These are phyloP conservation scores for Brenthis ino DNA, from an alignment of 2,888 invertebrate genomes.

Conservation along the genomic window DNA sequence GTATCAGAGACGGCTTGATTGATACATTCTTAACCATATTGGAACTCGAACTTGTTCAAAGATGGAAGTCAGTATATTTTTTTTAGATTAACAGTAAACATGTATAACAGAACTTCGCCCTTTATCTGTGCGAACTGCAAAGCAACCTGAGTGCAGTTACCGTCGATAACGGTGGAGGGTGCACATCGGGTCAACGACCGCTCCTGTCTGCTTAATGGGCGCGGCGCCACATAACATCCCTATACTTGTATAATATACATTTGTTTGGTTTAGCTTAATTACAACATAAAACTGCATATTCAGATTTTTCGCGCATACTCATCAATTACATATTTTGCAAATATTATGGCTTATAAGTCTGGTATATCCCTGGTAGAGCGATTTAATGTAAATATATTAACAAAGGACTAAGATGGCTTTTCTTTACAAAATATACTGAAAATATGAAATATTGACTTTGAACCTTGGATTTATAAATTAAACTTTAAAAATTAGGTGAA, in stretches of 20 bases:
- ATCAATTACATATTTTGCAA: too few relatives aligned
- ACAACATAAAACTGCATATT: not conserved
- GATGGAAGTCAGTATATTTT: conserved; percentile 14
- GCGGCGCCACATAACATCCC: conserved; percentile 43
- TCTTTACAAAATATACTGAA: too few relatives aligned
- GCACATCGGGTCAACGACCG: conserved; percentile 67
- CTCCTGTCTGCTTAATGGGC: conserved; percentile 56
- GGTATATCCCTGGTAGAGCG: too few relatives aligned
- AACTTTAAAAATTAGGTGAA: too few relatives aligned
- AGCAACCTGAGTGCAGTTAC: conserved; percentile 65
- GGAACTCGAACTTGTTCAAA: conserved; percentile 12
- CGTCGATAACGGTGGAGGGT: conserved; percentile 76
- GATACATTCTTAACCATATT: conserved; percentile 6
- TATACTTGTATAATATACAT: conserved; percentile 12
- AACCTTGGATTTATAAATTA: too few relatives aligned
- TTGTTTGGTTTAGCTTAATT: not conserved
- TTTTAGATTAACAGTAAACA: conserved; percentile 18
- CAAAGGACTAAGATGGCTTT: too few relatives aligned
- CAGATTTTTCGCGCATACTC: too few relatives aligned
- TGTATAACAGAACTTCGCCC: conserved; percentile 37
- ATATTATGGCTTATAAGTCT: too few relatives aligned
- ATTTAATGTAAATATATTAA: too few relatives aligned
- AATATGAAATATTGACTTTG: too few relatives aligned
- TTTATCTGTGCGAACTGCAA: conserved; percentile 41
- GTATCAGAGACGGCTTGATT: not conserved